phyloP scores from a whole-genome alignment of 2,797 vertebrate genomes.

The Acanthurus leucopareius region DNA sequence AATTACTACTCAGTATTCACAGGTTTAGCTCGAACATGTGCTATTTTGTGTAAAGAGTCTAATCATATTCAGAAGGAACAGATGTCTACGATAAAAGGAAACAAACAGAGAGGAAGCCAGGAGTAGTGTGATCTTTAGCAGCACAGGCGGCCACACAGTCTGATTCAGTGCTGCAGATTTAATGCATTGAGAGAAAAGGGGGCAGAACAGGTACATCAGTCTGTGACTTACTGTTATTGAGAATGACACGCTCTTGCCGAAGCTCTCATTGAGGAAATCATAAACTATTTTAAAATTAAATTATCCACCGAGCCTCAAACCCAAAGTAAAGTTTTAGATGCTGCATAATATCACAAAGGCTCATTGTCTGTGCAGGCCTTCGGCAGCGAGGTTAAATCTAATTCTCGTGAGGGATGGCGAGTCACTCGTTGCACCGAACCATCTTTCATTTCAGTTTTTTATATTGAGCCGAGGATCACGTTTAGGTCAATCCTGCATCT shows the following conservation, averaged over 20 bases:
- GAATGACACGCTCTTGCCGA: slow-evolving; percentile 15
- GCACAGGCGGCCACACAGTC: slow-evolving; percentile 41
- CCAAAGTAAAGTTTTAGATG: slow-evolving; percentile 60
- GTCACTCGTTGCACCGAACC: slow-evolving; percentile 38
- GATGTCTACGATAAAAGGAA: slow-evolving; percentile 48
- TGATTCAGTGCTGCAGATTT: slow-evolving; percentile 27
- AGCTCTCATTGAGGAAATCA: slow-evolving; percentile 46
- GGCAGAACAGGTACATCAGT: slow-evolving; percentile 31
- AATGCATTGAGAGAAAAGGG: slow-evolving; percentile 16
- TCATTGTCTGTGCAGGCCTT: slow-evolving; percentile 62
- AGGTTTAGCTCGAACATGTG: slow-evolving; percentile 42
- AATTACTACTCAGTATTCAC: slow-evolving; percentile 45
- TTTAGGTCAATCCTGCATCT: slow-evolving; percentile 58
- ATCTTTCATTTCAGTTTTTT: slow-evolving; percentile 43
- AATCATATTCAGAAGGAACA: slow-evolving; percentile 56
- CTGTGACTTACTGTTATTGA: slow-evolving; percentile 35
- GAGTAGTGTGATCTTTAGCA: slow-evolving; percentile 35
- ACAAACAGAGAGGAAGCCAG: slow-evolving; percentile 38
- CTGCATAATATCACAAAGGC: slow-evolving; percentile 40
- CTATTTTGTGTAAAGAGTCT: slow-evolving; percentile 48
- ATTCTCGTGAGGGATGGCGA: slow-evolving; percentile 64
- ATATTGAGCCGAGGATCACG: slow-evolving; percentile 40
- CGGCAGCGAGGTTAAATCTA: slow-evolving; percentile 61
- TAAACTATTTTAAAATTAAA: slow-evolving; percentile 64
- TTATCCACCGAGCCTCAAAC: slow-evolving; percentile 61